Conservation (phyloP, 1,140 invertebrate genomes). For the Drosophila kohkoa region DNA sequence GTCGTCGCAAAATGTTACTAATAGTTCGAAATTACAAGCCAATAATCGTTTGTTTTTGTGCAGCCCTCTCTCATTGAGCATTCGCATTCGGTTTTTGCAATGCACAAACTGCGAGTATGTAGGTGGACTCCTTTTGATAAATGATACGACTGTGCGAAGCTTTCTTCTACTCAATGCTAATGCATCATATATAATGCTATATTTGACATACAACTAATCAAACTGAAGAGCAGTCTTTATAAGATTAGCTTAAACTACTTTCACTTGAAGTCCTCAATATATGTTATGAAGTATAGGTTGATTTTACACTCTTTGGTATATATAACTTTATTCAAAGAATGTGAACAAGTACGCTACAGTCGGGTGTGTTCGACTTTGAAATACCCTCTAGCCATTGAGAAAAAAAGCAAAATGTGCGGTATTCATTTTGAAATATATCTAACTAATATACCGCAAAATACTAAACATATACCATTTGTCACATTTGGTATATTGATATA, state of each 20-base stretch:
- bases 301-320: no score
- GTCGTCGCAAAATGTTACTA: constrained; percentile 80
- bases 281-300: no score
- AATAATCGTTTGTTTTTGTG: constrained; percentile 71
- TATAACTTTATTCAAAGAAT: no score
- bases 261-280: not conserved
- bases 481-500: no score
- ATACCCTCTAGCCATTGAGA: no score
- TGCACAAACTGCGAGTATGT: constrained; percentile 46
- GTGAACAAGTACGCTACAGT: no score
- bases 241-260: not conserved
- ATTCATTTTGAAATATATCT: no score
- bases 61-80: constrained; percentile 24
- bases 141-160: constrained; percentile 30
- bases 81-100: constrained; percentile 10
- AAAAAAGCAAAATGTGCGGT: no score
- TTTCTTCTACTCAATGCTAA: constrained; percentile 40
- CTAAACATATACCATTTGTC: no score
- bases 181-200: constrained; percentile 66
- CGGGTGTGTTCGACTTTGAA: no score
- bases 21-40: constrained; percentile 80
- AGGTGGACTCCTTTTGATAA: constrained; percentile 47
- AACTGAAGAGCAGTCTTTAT: constrained; percentile 42
- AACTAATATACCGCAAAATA: no score
- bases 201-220: constrained; percentile 72